Conservation (phyloP, 2,888 invertebrate genomes). For the Altica lythri region DNA sequence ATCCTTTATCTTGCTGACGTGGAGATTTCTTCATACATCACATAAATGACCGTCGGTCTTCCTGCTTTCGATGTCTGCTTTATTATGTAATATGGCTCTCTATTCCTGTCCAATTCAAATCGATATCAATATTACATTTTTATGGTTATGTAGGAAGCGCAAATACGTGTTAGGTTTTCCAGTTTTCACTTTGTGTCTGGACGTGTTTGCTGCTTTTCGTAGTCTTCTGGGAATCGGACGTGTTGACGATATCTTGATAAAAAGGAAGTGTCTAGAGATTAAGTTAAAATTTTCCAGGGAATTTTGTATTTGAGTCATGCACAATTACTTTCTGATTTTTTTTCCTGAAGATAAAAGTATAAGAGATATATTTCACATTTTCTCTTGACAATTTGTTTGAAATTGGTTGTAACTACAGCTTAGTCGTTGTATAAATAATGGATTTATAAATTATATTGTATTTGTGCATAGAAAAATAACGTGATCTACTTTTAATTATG, state of each 20-base stretch:
- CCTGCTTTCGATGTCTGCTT: slow-evolving; percentile 11
- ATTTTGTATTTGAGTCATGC: slow-evolving; percentile 2
- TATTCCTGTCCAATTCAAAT: slow-evolving; percentile 22
- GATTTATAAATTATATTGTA: too few relatives aligned
- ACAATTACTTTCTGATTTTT: background rate
- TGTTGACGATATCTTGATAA: slow-evolving; percentile 21
- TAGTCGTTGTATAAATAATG: too few relatives aligned
- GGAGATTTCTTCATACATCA: slow-evolving; percentile 24
- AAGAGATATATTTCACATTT: too few relatives aligned
- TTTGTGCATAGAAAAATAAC: too few relatives aligned
- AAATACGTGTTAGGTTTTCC: slow-evolving; percentile 23
- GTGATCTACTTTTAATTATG: too few relatives aligned
- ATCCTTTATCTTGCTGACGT: slow-evolving; percentile 24
- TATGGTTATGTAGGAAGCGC: slow-evolving; percentile 24
- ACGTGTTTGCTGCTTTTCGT: slow-evolving; percentile 21
- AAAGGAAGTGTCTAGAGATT: slow-evolving; percentile 19
- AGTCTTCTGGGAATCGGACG: slow-evolving; percentile 19
- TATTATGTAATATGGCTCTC: slow-evolving; percentile 27
- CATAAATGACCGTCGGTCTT: slow-evolving; percentile 23
- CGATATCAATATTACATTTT: slow-evolving; percentile 27
- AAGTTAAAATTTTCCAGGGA: slow-evolving; percentile 22
- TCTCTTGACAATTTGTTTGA: too few relatives aligned
- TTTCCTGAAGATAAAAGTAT: slow-evolving; percentile 1
- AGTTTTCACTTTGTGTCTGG: slow-evolving; percentile 21
- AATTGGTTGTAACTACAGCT: too few relatives aligned